Evolutionary conservation across 2,113 vertebrate genomes (phyloP).

Genomic region (Anguilla rostrata): DNA sequence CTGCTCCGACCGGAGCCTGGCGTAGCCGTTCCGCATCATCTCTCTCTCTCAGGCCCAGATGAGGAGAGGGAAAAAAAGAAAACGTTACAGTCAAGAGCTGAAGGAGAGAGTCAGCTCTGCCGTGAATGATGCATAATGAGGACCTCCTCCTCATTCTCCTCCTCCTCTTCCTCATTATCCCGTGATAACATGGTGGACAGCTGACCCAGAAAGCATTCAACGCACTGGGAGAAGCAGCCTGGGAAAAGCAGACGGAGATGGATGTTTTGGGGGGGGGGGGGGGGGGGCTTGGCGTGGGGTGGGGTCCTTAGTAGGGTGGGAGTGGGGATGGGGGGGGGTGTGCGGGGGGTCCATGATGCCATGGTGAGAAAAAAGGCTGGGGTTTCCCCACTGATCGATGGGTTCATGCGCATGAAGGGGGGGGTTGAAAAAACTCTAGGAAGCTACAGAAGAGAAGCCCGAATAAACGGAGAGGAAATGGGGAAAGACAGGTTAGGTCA

Average conservation of each 20-base stretch:
- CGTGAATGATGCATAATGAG: constrained; percentile 28
- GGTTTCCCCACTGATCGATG: neutral
- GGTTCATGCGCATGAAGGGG: neutral
- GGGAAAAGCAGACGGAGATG: neutral
- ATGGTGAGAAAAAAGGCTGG: neutral
- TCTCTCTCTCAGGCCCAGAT: neutral
- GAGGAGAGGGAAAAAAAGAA: neutral
- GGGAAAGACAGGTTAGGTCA: neutral
- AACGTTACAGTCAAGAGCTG: neutral
- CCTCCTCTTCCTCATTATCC: neutral
- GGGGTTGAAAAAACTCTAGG: neutral
- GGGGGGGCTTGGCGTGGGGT: too few relatives aligned
- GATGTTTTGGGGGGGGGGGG: neutral
- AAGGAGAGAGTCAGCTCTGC: constrained; percentile 6
- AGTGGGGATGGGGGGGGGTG: neutral
- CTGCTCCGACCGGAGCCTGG: neutral
- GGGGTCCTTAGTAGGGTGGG: too few relatives aligned
- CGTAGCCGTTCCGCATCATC: neutral
- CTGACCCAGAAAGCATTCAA: constrained; percentile 34
- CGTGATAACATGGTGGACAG: constrained; percentile 29
- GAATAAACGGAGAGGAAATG: neutral
- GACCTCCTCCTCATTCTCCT: neutral
- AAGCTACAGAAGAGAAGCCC: neutral
- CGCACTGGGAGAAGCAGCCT: neutral
- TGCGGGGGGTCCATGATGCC: neutral